A percentile compares a stretch with the other conserved stretches of the same genome.
Evolutionary conservation across 1,140 invertebrate genomes (phyloP).

Genomic region (Drosophila seguyi): DNA sequence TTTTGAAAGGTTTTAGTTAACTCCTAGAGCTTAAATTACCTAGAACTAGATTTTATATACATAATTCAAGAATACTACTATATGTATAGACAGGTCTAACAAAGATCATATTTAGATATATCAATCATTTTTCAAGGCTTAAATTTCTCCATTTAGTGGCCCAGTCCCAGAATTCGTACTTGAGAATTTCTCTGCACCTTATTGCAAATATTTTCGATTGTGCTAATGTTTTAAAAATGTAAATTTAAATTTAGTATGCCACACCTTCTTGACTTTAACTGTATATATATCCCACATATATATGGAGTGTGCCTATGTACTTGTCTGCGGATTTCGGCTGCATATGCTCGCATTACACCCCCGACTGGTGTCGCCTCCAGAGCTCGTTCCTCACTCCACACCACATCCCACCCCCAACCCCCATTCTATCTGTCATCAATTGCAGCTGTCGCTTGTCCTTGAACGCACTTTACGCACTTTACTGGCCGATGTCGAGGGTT

Average conservation of each 20-base stretch:
- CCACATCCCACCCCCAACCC: not conserved
- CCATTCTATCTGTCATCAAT: constrained; percentile 49
- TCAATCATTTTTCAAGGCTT: too few relatives aligned
- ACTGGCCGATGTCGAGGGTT: not conserved
- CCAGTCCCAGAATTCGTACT: too few relatives aligned
- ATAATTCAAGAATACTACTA: too few relatives aligned
- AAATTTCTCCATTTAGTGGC: too few relatives aligned
- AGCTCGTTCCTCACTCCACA: not conserved
- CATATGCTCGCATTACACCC: constrained; percentile 38
- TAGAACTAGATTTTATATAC: too few relatives aligned
- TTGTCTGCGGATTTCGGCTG: constrained; percentile 37
- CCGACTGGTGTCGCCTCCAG: constrained; percentile 19
- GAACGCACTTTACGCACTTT: constrained; percentile 75
- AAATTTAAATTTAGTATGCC: not conserved
- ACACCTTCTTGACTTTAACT: not conserved
- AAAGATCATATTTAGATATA: too few relatives aligned
- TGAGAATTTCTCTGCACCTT: too few relatives aligned
- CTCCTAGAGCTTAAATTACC: too few relatives aligned
- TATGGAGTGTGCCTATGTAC: constrained; percentile 28
- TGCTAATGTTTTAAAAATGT: too few relatives aligned
- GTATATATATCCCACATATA: constrained; percentile 14
- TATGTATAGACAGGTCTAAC: too few relatives aligned
- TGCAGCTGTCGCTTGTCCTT: constrained; percentile 68
- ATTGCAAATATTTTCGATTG: too few relatives aligned
- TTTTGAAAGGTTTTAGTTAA: too few relatives aligned